Base-by-base conservation (phyloP, 2,113 vertebrate species). In the Cheilinus undulatus region DNA sequence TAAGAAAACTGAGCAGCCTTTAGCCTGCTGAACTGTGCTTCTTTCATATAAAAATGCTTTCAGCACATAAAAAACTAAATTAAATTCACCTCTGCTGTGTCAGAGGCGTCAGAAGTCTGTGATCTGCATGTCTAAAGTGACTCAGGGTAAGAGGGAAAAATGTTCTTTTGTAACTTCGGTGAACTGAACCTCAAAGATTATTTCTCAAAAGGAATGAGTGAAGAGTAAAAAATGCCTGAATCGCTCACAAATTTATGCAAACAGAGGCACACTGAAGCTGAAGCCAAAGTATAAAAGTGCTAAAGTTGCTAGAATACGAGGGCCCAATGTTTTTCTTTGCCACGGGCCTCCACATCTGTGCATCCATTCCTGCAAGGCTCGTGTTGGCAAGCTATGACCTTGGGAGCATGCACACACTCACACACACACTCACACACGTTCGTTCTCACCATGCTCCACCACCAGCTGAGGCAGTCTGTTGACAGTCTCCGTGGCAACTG, bases 401-500 rank as follows among this genome's bases (percentile, higher is more conserved):
- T 56, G 26, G 28, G 19, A 58, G 7, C 53, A 36, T 28, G 30
- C 64, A 66, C 49, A 61, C 42, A 53, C 65, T 30, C 42, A 65
- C 69, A 68, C 5, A 48, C 72, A 12, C 34, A 63, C 53, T 59
- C 45, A 70, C 46, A 48, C 34, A 3, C 32, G 2, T 43, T 40
- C 1, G n/a, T 43, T 56, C 96, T 96, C 91, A 98, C 97, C 95
- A 0, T 94, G 95, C 20, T 97, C 96, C 71, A 94, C 93, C 2
- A 94, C 93, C 80, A 95, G 87, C 27, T 97, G 96, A 27, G 96
- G 95, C 57, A 95, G 91, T 87, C 95, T 96, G 88, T 92, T 94
- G 0, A 90, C 88, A 1, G 94, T 89, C 38, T 95, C 94, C 0
- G 74, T 73, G 66, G 85, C 63, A 40, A 92, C 88, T 71, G 84